Conservation (phyloP, 2,888 invertebrate species). For the Eupithecia centaureata region DNA sequence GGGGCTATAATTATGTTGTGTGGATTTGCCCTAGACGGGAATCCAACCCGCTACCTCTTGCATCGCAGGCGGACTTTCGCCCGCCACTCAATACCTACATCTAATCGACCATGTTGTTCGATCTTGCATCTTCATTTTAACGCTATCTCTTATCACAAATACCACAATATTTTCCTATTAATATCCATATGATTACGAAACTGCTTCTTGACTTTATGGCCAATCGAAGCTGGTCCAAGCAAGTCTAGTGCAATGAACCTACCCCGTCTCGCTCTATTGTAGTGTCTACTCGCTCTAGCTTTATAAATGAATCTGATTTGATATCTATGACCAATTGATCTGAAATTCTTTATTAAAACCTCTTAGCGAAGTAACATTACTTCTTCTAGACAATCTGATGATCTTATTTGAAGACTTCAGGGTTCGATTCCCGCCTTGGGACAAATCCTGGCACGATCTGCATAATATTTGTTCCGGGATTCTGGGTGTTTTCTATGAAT, state of each 20-base stretch:
- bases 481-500: too few relatives aligned
- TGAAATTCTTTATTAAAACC: neutral
- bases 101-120: neutral
- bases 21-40: too few relatives aligned
- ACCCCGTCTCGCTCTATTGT: slow-evolving; percentile 56
- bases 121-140: too few relatives aligned
- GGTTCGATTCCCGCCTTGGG: too few relatives aligned
- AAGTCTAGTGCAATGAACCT: slow-evolving; percentile 65
- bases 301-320: slow-evolving; percentile 49
- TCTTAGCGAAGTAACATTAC: neutral
- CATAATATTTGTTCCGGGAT: too few relatives aligned
- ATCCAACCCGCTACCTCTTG: too few relatives aligned
- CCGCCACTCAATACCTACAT: too few relatives aligned
- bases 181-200: slow-evolving; percentile 62
- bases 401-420: too few relatives aligned
- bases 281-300: slow-evolving; percentile 48
- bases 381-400: too few relatives aligned
- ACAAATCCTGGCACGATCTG: too few relatives aligned
- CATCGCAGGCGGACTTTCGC: too few relatives aligned
- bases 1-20: too few relatives aligned
- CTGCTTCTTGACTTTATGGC: slow-evolving; percentile 62
- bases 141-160: slow-evolving; percentile 16
- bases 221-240: slow-evolving; percentile 64
- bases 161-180: slow-evolving; percentile 45
- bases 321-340: slow-evolving; percentile 6